Evolutionary conservation across 2,888 invertebrate species (phyloP).

Genomic region (Quadriops clusia): DNA sequence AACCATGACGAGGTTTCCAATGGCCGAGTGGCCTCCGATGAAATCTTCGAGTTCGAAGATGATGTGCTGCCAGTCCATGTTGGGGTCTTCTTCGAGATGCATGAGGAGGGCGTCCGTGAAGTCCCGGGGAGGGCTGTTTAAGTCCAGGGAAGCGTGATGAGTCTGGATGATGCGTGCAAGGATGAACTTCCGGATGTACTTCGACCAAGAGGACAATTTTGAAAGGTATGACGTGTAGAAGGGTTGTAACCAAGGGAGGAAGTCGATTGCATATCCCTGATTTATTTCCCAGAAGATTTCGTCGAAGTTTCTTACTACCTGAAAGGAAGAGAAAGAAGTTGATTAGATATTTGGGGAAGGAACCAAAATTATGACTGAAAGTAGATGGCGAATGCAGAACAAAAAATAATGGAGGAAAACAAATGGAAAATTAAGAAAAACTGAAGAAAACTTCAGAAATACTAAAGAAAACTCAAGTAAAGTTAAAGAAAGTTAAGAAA

Average conservation of each 20-base stretch:
- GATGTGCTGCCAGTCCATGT: constrained; percentile 64
- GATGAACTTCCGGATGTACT: constrained; percentile 61
- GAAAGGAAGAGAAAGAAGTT: too few relatives aligned
- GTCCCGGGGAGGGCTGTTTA: constrained; percentile 53
- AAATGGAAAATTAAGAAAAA: too few relatives aligned
- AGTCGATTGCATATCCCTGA: constrained; percentile 78
- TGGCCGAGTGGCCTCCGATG: constrained; percentile 77
- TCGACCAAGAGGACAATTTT: constrained; percentile 56
- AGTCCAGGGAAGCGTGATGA: constrained; percentile 43
- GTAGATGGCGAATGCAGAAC: too few relatives aligned
- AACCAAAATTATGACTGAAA: too few relatives aligned
- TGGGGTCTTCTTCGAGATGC: constrained; percentile 52
- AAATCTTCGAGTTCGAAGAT: constrained; percentile 79
- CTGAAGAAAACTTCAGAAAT: too few relatives aligned
- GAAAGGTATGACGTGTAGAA: constrained; percentile 58
- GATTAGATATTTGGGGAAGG: too few relatives aligned
- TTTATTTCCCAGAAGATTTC: constrained; percentile 88
- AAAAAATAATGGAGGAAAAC: too few relatives aligned
- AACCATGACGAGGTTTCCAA: constrained; percentile 74
- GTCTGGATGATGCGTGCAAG: constrained; percentile 56
- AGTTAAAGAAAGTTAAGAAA: too few relatives aligned
- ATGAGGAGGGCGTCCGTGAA: constrained; percentile 69
- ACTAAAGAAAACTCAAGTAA: too few relatives aligned
- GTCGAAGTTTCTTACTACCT: constrained; percentile 48
- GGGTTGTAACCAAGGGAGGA: constrained; percentile 69